phyloP scores from a whole-genome alignment of 2,888 invertebrate genomes.

The Xestia sexstrigata region DNA sequence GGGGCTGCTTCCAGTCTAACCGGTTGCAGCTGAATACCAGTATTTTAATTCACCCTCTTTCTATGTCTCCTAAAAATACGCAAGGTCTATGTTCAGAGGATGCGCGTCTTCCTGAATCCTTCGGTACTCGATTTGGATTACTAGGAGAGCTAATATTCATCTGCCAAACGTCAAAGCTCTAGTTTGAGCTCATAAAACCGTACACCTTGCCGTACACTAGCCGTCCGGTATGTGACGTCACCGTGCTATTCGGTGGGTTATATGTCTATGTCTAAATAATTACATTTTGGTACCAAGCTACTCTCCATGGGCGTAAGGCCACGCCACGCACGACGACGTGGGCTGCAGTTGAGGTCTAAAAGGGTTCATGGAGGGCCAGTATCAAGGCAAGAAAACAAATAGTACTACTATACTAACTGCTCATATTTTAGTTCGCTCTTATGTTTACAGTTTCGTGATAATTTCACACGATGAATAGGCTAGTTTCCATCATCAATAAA shows the following conservation, averaged over 20 bases:
- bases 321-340: neutral
- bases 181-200: neutral
- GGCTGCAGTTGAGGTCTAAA: conserved; percentile 7
- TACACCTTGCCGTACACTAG: neutral
- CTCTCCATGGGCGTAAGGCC: neutral
- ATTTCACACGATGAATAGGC: conserved; percentile 16
- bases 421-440: conserved; percentile 1
- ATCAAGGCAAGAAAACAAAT: conserved; percentile 24
- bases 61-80: neutral
- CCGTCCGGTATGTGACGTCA: neutral
- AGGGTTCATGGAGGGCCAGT: conserved; percentile 28
- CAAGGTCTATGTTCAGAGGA: neutral
- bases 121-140: neutral
- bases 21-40: neutral
- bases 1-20: neutral
- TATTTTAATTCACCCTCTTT: neutral
- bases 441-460: conserved; percentile 20
- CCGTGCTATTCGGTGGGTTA: neutral
- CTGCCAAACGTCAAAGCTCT: neutral
- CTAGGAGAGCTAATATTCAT: neutral
- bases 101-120: neutral
- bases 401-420: neutral
- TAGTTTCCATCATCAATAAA: too few relatives aligned
- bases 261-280: too few relatives aligned
- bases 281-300: neutral